Conservation (phyloP, 2,888 invertebrate genomes). For the Harpagoxenus sublaevis region DNA sequence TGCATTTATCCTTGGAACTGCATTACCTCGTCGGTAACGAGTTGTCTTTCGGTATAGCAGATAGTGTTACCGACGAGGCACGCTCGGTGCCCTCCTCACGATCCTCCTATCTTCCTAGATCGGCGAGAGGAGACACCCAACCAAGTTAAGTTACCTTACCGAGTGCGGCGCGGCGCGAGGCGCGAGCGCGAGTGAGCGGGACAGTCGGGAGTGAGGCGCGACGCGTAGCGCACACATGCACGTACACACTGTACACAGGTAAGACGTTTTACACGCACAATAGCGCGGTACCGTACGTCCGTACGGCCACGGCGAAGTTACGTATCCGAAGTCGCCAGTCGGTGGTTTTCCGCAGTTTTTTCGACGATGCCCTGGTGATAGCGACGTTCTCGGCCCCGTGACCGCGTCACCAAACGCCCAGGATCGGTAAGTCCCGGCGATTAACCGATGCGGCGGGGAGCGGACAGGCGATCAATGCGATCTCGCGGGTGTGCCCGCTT, state of each 20-base stretch:
- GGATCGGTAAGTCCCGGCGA: slow-evolving; percentile 70
- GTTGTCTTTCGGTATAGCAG: not conserved
- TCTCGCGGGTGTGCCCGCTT: slow-evolving; percentile 79
- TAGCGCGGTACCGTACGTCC: slow-evolving; percentile 75
- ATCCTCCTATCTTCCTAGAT: not conserved
- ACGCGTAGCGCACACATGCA: not conserved
- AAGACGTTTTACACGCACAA: slow-evolving; percentile 61
- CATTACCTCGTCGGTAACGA: not conserved
- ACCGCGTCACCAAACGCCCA: slow-evolving; percentile 61
- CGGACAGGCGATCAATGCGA: slow-evolving; percentile 79
- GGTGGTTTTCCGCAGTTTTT: slow-evolving; percentile 75
- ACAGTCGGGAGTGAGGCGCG: not conserved
- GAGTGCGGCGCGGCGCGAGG: not conserved
- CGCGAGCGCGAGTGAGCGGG: not conserved
- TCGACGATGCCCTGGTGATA: slow-evolving; percentile 79
- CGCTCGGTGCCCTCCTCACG: not conserved
- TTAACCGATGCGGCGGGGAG: too few relatives aligned
- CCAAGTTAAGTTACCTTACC: not conserved
- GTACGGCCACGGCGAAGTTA: slow-evolving; percentile 75
- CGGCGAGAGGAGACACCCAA: not conserved
- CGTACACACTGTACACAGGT: not conserved
- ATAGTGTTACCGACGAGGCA: not conserved
- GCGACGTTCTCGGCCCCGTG: slow-evolving; percentile 60
- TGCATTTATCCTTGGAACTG: not conserved
- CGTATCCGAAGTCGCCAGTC: slow-evolving; percentile 66